Evolutionary conservation across 1,140 invertebrate genomes (phyloP).

Genomic region (Sarcophaga peregrina): DNA sequence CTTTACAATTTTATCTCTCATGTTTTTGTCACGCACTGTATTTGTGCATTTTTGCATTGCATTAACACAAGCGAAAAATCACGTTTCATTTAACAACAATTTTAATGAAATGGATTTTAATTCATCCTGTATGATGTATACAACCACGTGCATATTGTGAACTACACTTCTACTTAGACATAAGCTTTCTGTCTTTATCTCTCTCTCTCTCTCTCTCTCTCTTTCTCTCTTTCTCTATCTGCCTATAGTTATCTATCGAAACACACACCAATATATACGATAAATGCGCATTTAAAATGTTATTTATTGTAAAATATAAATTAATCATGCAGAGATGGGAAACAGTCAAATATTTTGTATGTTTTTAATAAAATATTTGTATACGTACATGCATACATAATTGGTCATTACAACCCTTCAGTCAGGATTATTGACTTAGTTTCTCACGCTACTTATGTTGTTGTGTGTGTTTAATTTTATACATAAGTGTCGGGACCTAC

Average conservation of each 20-base stretch:
- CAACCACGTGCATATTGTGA: too few species aligned
- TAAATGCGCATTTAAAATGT: background rate
- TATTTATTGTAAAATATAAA: background rate
- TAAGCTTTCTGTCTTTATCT: background rate
- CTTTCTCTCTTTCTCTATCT: too few species aligned
- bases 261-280: too few species aligned
- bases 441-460: too few species aligned
- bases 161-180: too few species aligned
- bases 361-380: background rate
- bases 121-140: slow-evolving; percentile 17
- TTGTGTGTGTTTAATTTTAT: too few species aligned
- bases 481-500: too few species aligned
- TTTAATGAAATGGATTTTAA: slow-evolving; percentile 35
- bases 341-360: background rate
- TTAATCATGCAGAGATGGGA: background rate
- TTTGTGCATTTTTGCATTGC: too few species aligned
- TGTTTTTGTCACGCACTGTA: background rate
- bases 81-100: slow-evolving; percentile 38
- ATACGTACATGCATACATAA: too few species aligned
- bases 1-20: background rate
- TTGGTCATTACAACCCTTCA: too few species aligned
- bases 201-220: background rate
- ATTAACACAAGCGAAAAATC: background rate
- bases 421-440: too few species aligned
- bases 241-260: too few species aligned